Percentiles rank a stretch among this genome's conserved stretches.
These are phyloP conservation scores for Amphiura filiformis DNA, from an alignment of 35 echinoderm and acorn worm species.

Conservation along the genomic window DNA sequence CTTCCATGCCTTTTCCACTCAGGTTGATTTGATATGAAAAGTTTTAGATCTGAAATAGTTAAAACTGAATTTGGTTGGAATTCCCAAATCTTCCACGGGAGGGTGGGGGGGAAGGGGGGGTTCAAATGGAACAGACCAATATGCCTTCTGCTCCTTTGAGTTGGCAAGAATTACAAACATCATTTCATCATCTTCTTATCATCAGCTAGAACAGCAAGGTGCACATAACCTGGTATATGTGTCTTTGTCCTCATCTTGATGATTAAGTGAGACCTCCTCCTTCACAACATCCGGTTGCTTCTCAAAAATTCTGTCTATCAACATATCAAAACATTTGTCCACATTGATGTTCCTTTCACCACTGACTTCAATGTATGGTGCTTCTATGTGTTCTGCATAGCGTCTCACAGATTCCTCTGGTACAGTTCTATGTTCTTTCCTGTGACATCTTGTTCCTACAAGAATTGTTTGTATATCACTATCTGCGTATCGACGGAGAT, in stretches of 20 bases:
- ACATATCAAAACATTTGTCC: constrained; percentile 32
- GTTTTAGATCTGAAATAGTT: too few relatives aligned
- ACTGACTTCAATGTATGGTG: constrained; percentile 54
- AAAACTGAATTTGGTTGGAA: too few relatives aligned
- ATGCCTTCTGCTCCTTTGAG: too few relatives aligned
- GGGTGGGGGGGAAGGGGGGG: too few relatives aligned
- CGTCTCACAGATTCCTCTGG: constrained; percentile 12
- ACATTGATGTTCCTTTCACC: constrained; percentile 53
- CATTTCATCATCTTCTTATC: too few relatives aligned
- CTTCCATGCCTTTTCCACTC: too few relatives aligned
- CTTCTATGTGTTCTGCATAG: constrained; percentile 53
- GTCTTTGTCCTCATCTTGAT: not conserved
- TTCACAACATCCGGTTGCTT: constrained; percentile 17
- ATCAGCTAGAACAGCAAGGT: not conserved
- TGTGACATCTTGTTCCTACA: constrained; percentile 72
- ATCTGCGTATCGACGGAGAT: constrained; percentile 47
- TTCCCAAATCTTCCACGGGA: too few relatives aligned
- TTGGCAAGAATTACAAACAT: too few relatives aligned
- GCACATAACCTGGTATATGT: not conserved
- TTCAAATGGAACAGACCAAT: too few relatives aligned
- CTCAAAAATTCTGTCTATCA: constrained; percentile 56
- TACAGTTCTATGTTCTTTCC: constrained; percentile 43
- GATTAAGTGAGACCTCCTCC: not conserved
- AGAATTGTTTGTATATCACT: constrained; percentile 35
- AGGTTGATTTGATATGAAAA: too few relatives aligned